A percentile compares a stretch with the other conserved stretches of the same genome.
Conservation (phyloP, 2,113 vertebrate species). For the Nothocercus julius region DNA sequence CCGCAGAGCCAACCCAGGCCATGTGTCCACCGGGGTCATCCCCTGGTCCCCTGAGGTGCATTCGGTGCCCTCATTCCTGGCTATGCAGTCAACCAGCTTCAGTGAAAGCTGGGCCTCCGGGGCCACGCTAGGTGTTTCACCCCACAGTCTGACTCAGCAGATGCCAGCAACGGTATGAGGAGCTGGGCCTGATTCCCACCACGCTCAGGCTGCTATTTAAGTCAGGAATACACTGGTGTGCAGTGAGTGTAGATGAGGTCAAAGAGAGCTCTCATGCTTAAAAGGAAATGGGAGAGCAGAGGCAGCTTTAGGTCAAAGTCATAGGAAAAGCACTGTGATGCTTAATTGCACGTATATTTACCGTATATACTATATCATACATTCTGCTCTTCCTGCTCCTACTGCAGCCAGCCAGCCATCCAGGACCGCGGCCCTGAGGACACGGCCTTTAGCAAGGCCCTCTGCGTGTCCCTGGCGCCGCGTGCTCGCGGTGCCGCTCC, state of each 20-base stretch:
- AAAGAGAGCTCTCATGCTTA: background rate
- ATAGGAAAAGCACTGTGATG: constrained; percentile 1
- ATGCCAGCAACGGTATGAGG: background rate
- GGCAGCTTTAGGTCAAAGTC: constrained; percentile 52
- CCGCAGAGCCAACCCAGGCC: background rate
- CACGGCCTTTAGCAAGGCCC: background rate
- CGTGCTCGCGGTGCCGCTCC: background rate
- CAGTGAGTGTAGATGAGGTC: background rate
- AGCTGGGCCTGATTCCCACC: background rate
- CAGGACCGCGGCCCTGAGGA: background rate
- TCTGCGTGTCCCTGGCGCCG: background rate
- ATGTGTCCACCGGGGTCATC: fast-evolving
- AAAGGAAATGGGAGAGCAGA: background rate
- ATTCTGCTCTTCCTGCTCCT: background rate
- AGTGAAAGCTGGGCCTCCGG: background rate
- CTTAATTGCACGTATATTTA: background rate
- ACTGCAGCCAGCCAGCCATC: background rate
- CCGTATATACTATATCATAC: background rate
- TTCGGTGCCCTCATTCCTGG: fast-evolving
- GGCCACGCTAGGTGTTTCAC: background rate
- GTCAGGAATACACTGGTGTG: background rate
- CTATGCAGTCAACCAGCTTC: background rate
- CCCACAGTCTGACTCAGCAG: background rate
- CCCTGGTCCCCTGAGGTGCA: background rate
- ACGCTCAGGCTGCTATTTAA: background rate